Base-by-base conservation (phyloP, 2,888 invertebrate species). In the Amphipyra tragopoginis region DNA sequence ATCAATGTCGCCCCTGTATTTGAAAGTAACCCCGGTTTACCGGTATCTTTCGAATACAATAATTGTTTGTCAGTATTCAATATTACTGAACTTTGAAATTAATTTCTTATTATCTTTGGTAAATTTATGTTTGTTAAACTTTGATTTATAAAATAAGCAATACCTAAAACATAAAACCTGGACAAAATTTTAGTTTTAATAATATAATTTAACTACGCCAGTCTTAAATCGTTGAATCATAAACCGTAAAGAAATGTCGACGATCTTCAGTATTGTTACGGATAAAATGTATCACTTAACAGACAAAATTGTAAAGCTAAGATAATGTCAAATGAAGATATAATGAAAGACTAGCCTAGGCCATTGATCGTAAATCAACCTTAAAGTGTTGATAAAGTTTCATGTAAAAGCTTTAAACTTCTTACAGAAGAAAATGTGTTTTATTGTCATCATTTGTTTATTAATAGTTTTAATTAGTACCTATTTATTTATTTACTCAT, bases 401-500 rank as follows among this genome's bases (percentile, higher is more conserved):
- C 72, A 72, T 72, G 69, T 73, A 56, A 77, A 79, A 83, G 83
- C 81, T 83, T 85, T 85, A 84, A 82, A 75, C 56, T 65, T 77
- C 63, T 57, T 69, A 75, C 65, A 75, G 61, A 74, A 75, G 72
- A 77, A 74, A 75, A 78, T 79, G 72, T 82, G n/a, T n/a, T n/a
- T n/a, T n/a, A 78, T 71, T 77, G 76, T 65, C 70, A 75, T 75
- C 75, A 76, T 64, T 74, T 72, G 59, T 68, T 66, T 65, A 65
- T 61, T 54, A 71, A 75, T 82, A 82, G 77, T 80, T 83, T 81
- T 81, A 82, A 73, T 84, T 84, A 80, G 72, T 87, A 50, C 50
- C 62, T 79, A 89, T 88, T 90, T 92, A 93, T 92, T 92, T 89
- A 89, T 88, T 88, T 87, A 90, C 84, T 87, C 84, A 81, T 90